Percentiles rank a stretch among this genome's conserved stretches.
These are phyloP conservation scores for Plecotus auritus DNA, from an alignment of 2,113 vertebrate genomes.

Conservation along the genomic window DNA sequence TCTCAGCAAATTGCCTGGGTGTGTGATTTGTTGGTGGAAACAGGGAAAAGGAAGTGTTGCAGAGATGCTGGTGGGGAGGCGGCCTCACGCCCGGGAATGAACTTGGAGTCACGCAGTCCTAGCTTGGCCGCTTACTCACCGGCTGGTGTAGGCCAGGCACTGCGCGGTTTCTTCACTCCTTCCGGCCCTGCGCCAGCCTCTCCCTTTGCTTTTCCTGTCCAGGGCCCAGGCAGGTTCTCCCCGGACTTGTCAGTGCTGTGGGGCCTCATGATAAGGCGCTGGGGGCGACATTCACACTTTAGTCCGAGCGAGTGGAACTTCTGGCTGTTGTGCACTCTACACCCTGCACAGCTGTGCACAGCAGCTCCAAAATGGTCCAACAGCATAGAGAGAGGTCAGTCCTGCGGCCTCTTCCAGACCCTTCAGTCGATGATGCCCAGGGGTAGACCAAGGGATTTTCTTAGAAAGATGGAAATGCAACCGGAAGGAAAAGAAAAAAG, in stretches of 20 bases:
- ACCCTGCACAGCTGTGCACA: background rate
- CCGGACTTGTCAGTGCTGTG: background rate
- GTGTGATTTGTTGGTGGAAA: constrained; percentile 34
- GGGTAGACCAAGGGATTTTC: background rate
- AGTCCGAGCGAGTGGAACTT: background rate
- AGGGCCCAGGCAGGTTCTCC: background rate
- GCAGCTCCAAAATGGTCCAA: background rate
- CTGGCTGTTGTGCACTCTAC: background rate
- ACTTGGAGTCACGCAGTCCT: background rate
- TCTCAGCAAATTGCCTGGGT: background rate
- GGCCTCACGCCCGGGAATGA: background rate
- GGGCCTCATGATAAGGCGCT: background rate
- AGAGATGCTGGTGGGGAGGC: background rate
- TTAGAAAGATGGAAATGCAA: constrained; percentile 4
- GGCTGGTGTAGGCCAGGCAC: background rate
- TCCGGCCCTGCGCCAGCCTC: background rate
- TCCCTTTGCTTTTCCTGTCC: background rate
- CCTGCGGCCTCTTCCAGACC: background rate
- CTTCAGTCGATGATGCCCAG: background rate
- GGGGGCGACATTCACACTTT: background rate
- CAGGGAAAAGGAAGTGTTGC: background rate
- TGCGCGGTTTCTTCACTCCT: background rate
- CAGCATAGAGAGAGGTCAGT: background rate
- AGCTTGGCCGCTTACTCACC: background rate
- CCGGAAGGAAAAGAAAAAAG: too few species aligned